Conservation (phyloP, 2,888 invertebrate genomes). For the Operophtera brumata region DNA sequence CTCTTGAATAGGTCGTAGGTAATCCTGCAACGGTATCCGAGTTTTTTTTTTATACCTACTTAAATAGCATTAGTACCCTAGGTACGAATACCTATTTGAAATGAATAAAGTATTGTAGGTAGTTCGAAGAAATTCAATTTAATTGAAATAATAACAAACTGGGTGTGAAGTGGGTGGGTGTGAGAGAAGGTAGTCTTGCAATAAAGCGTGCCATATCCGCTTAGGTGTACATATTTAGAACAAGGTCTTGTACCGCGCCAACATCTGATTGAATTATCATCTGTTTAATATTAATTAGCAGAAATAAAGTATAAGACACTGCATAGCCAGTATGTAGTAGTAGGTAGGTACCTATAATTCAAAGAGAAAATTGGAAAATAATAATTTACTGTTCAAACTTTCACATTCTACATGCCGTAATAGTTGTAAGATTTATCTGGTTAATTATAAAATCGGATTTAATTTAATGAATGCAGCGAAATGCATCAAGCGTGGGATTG, state of each 20-base stretch:
- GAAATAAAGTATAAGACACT: too few species aligned
- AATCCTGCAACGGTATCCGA: neutral
- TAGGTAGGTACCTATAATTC: too few species aligned
- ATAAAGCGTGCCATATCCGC: constrained; percentile 47
- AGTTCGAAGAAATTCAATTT: neutral
- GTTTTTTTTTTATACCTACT: too few species aligned
- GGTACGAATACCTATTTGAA: too few species aligned
- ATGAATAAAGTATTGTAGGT: too few species aligned
- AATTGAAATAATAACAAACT: neutral
- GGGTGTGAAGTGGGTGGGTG: constrained; percentile 7
- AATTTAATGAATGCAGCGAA: constrained; percentile 31
- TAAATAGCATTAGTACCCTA: too few species aligned
- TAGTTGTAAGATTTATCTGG: constrained; percentile 22
- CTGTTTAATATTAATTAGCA: constrained; percentile 7
- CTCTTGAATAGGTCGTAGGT: neutral
- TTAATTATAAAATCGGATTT: constrained; percentile 32
- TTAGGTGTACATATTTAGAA: constrained; percentile 39
- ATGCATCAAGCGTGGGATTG: constrained; percentile 48
- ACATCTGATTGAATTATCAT: constrained; percentile 31
- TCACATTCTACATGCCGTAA: constrained; percentile 16
- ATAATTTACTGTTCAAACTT: neutral
- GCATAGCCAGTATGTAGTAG: too few species aligned
- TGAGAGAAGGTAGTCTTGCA: constrained; percentile 30
- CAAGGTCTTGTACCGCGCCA: constrained; percentile 43
- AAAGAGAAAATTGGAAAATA: too few species aligned